Evolutionary conservation across 2,888 invertebrate species (phyloP), one percentile per base, ranked within the genome.

Genomic region (Cryptocheilus praepositus): DNA sequence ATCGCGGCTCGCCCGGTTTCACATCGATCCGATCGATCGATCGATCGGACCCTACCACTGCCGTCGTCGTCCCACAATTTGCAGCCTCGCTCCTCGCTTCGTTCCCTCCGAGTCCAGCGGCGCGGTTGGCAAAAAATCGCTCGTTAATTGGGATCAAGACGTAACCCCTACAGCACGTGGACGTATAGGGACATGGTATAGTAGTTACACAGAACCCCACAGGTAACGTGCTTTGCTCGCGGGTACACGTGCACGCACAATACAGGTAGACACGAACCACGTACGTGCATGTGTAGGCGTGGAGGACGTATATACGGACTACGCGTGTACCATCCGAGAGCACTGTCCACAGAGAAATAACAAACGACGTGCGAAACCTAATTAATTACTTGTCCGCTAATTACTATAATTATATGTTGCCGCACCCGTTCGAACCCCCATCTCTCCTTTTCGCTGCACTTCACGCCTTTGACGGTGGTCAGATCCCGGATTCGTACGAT

Each of bases 371-470:
- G 85, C 82, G 75, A 83, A 49, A 81, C 79, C 79, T 83, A 85
- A 87, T 86, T 87, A 86, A 86, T 86, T 83, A 82, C 81, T 71
- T 74, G 80, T 72, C 73, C 76, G 79, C 80, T 85, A 83, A 84
- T 85, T 84, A 83, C 83, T 71, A 77, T 85, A 83, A 86, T 84
- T 84, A 84, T 80, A 83, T 76, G 78, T 82, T 79, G 80, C 77
- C 83, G 81, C 84, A 81, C 82, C 81, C 79, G 76, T 64, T 51
- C 63, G 70, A 61, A 53, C 45, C 28, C 25, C 45, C 54, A 15
- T 58, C 13, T 56, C 22, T 36, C 52, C 58, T 54, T 49, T 25
- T 54, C 53, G 58, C 44, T 18, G 59, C 59, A 36, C 19, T 28
- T 7, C 25, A 25, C 25, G 25, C 2, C 25, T 25, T 25, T 25